These are phyloP conservation scores for Achatina immaculata DNA, from an alignment of 1,140 invertebrate species.

Conservation along the genomic window DNA sequence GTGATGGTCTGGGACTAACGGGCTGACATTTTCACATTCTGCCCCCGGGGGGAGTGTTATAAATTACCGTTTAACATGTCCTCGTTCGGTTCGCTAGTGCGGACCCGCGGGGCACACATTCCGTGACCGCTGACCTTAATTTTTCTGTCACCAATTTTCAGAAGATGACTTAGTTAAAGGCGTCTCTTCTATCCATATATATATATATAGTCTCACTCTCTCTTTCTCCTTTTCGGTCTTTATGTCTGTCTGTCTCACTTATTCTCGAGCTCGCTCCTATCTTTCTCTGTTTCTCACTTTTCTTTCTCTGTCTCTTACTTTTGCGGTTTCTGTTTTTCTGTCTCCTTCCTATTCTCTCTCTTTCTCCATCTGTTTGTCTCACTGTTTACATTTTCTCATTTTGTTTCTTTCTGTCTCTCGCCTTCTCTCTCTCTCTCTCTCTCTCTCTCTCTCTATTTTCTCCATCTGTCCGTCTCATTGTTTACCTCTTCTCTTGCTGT, in stretches of 20 bases:
- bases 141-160: no score
- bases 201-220: conserved; percentile 9
- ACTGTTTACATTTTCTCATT: no score
- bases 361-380: conserved; percentile 12
- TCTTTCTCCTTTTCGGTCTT: conserved; percentile 8
- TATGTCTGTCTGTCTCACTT: conserved; percentile 31
- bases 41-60: no score
- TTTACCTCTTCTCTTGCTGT: conserved; percentile 29
- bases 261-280: conserved; percentile 23
- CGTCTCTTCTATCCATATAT: no score
- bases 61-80: no score
- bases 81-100: no score
- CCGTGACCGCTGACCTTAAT: no score
- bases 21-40: no score
- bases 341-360: conserved; percentile 25
- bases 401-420: conserved; percentile 31
- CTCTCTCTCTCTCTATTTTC: conserved; percentile 33
- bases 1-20: no score
- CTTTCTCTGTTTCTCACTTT: conserved; percentile 29
- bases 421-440: conserved; percentile 29
- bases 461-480: conserved; percentile 7
- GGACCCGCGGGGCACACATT: no score
- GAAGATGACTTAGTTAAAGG: no score
- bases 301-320: conserved; percentile 31
- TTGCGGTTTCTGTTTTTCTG: conserved; percentile 26